These are phyloP conservation scores for Junco hyemalis DNA, from an alignment of 2,113 vertebrate genomes.

Conservation along the genomic window DNA sequence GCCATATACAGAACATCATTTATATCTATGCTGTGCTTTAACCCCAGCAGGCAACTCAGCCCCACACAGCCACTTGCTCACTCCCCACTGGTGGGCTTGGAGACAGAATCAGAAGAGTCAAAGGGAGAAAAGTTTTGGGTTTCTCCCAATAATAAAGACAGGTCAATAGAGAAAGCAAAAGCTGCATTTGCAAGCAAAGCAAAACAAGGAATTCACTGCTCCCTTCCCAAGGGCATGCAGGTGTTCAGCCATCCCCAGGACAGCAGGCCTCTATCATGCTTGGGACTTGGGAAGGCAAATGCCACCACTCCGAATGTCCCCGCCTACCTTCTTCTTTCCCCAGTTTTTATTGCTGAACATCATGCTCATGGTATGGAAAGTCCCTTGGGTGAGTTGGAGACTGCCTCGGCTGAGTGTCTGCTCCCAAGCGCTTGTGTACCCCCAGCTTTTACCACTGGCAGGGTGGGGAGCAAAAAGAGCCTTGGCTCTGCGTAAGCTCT, in stretches of 20 bases:
- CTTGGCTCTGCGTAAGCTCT: neutral
- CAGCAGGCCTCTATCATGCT: neutral
- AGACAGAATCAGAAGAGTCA: neutral
- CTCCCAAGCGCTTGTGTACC: neutral
- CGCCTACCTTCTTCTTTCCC: neutral
- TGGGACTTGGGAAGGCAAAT: neutral
- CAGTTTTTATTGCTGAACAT: neutral
- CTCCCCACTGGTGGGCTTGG: neutral
- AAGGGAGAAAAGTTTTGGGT: neutral
- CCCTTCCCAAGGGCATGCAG: neutral
- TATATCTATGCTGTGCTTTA: neutral
- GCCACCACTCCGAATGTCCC: neutral
- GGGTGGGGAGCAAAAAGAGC: neutral
- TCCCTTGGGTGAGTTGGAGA: neutral
- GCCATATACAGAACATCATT: neutral
- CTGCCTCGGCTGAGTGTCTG: neutral
- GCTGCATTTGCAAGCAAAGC: neutral
- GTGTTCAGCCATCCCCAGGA: neutral
- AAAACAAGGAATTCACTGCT: neutral
- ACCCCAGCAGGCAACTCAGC: neutral
- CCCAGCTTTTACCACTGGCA: neutral
- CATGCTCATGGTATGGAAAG: neutral
- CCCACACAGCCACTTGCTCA: neutral
- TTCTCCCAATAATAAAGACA: neutral
- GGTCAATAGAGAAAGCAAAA: neutral